Evolutionary conservation across 2,888 invertebrate species (phyloP), one percentile per base, ranked within the genome.

Genomic region (Gnatocerus cornutus): DNA sequence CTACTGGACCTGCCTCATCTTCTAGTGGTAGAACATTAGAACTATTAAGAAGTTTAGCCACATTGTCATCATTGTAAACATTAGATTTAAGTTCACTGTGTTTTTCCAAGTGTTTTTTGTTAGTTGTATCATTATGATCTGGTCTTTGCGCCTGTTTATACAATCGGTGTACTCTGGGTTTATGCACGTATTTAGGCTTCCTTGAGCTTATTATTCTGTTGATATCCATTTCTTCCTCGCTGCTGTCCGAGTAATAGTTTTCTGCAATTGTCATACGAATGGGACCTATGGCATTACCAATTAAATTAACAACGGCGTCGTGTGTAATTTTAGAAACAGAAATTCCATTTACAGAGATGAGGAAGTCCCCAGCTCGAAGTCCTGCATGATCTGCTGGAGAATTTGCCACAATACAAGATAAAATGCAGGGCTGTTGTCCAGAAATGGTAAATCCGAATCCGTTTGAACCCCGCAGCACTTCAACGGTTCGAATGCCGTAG

Each of bases 371-470:
- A 33, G 97, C 94, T 21, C 96, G 89, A 13, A 98, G 86, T 0
- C 97, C 97, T 27, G 96, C 96, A 71, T 91, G 89, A 80, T 97
- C 97, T 0, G 98, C 98, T 1, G 97, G 97, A 69, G 94, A 95
- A 76, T 93, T 93, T 50, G 90, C 88, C 0, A 97, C 97, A 77
- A 98, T 97, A 79, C 96, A 97, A 58, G 97, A 96, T 67, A 98
- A 89, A 72, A 97, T 94, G 83, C 98, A 98, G 0, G 98, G 98
- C 81, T 96, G 93, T 84, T 98, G 97, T 1, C 98, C 98, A 1
- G 97, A 97, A 81, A 98, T 97, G 14, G 98, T 98, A 83, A 98
- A 98, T n/a, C 98, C 98, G 83, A 96, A 98, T 6, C 98, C 98
- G 79, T 93, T 94, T 69, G 90, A 89, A 1, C 97, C 96, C 72